Evolutionary conservation across 2,888 invertebrate species (phyloP).

Genomic region (Thymelicus lineola): DNA sequence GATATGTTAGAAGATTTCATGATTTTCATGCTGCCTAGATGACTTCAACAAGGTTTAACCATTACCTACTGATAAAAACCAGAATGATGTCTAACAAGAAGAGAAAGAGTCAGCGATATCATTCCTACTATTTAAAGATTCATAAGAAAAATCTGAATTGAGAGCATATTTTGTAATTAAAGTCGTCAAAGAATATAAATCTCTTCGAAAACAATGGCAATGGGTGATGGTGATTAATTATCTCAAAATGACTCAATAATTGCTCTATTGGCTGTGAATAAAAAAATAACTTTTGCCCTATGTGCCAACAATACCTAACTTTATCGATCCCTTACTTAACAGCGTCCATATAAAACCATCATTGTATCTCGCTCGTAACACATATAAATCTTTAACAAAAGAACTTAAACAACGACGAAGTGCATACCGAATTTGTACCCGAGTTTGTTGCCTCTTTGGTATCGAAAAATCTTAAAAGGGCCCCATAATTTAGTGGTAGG

Average conservation of each 20-base stretch:
- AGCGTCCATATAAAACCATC: slow-evolving; percentile 7
- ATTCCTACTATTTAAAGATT: too few relatives aligned
- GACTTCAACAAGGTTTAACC: too few relatives aligned
- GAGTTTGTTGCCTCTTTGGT: slow-evolving; percentile 9
- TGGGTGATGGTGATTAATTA: too few relatives aligned
- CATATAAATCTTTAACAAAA: slow-evolving; percentile 13
- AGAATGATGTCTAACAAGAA: too few relatives aligned
- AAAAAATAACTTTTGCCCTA: too few relatives aligned
- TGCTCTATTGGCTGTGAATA: too few relatives aligned
- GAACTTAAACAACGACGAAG: slow-evolving; percentile 2
- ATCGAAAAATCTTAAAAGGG: slow-evolving; percentile 25
- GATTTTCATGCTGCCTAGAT: too few relatives aligned
- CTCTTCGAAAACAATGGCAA: not conserved
- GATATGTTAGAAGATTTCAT: too few relatives aligned
- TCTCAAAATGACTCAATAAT: too few relatives aligned
- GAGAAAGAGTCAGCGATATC: too few relatives aligned
- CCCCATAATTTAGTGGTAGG: slow-evolving; percentile 42
- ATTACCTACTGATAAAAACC: too few relatives aligned
- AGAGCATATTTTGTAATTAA: not conserved
- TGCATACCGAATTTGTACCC: slow-evolving; percentile 8
- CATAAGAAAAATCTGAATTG: not conserved
- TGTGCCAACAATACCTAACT: not conserved
- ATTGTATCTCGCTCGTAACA: not conserved
- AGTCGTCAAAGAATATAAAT: not conserved
- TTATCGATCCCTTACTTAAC: not conserved